Conservation (phyloP, 2,888 invertebrate genomes). For the Drosophila crucigera region DNA sequence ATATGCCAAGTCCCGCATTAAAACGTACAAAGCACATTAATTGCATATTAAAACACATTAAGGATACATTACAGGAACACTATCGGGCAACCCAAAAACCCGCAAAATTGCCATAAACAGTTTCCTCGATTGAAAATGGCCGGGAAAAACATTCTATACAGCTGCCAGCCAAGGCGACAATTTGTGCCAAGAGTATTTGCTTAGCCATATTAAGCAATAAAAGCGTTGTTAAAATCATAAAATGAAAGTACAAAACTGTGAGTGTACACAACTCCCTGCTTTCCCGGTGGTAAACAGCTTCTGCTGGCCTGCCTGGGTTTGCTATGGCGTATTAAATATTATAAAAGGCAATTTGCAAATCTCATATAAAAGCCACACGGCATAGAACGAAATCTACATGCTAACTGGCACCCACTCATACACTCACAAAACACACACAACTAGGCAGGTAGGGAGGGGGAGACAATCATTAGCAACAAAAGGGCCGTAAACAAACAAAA, state of each 20-base stretch:
- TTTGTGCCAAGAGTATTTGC: conserved; percentile 58
- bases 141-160: conserved; percentile 41
- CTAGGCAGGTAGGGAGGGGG: conserved; percentile 13
- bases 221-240: conserved; percentile 74
- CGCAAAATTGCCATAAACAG: conserved; percentile 48
- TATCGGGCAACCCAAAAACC: conserved; percentile 35
- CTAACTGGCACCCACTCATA: conserved; percentile 23
- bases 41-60: conserved; percentile 69
- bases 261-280: conserved; percentile 9
- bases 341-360: conserved; percentile 77
- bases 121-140: conserved; percentile 51
- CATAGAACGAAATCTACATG: conserved; percentile 47
- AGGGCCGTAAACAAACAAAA: conserved; percentile 65
- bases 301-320: background rate
- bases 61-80: conserved; percentile 65
- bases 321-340: conserved; percentile 68
- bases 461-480: conserved; percentile 72
- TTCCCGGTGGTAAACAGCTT: conserved; percentile 4
- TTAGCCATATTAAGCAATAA: conserved; percentile 75
- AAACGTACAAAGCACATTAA: conserved; percentile 58
- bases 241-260: conserved; percentile 62
- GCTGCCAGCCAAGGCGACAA: conserved; percentile 53
- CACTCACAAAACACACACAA: conserved; percentile 8
- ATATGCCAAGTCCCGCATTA: conserved; percentile 48
- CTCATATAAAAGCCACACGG: conserved; percentile 73